Base-by-base conservation (phyloP, 2,797 vertebrate species). In the Rachycentron canadum region DNA sequence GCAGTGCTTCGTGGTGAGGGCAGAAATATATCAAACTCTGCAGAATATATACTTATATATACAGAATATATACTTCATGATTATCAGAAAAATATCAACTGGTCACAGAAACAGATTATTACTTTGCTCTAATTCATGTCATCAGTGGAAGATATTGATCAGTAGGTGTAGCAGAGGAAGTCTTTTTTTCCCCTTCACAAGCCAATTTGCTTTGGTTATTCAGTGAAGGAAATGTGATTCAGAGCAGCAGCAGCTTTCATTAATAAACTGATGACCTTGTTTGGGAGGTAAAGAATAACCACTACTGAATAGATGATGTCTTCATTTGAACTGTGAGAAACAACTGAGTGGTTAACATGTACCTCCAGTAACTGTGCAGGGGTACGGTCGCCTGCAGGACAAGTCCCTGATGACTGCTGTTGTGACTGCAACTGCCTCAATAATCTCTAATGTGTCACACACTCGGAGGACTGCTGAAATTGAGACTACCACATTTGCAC, bases 221-320 rank as follows among this genome's bases (percentile, higher is more conserved):
- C 12, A 38, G 60, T 36, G 34, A 59, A 45, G n/a, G 19, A 40
- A 30, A 59, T 28, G 23, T 1, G 2, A 32, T 23, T 65, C 23
- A 68, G 23, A 47, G 38, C 30, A 65, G 38, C 14, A 47, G 32
- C 53, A 45, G 16, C 21, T 56, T 34, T 76, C 40, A 61, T 60
- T 40, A 69, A 28, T 60, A 55, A 69, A 68, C 21, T 17, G 38
- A 43, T 56, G 57, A 32, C n/a, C 4, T 58, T 58, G n/a, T 25
- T 14, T 55, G 41, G 45, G 73, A 36, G 34, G 49, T 49, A 21
- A 4, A 66, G 21, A 66, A 25, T 62, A 19, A 43, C 5, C 16
- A 38, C 47, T 9, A 34, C 32, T 63, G 57, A 43, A 26, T 53
- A 11, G 1, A 12, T 26, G 7, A 49, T 21, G 30, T 47, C 32